phyloP scores from a whole-genome alignment of 1,140 invertebrate species.

The Ptiloglossa arizonensis region DNA sequence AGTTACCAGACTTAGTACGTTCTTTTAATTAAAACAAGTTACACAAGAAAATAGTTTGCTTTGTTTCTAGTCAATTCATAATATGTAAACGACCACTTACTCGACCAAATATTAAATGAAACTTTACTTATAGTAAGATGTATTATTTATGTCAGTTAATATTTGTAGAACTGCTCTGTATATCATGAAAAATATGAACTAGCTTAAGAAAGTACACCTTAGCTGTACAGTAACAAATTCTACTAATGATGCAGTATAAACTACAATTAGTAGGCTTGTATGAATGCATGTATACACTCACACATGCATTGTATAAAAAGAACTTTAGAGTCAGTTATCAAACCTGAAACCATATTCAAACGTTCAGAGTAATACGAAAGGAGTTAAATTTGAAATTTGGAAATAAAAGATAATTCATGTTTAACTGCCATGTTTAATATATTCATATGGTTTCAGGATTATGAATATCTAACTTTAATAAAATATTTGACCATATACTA shows the following conservation, averaged over 20 bases:
- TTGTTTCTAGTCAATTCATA: background rate
- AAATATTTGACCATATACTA: background rate
- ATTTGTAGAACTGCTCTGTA: background rate
- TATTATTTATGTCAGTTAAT: background rate
- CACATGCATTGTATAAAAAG: background rate
- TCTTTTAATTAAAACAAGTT: slow-evolving; percentile 40
- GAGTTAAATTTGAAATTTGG: background rate
- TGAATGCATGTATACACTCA: background rate
- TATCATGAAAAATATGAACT: background rate
- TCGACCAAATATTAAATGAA: background rate
- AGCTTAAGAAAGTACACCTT: background rate
- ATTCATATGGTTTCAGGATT: slow-evolving; percentile 22
- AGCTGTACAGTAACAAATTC: background rate
- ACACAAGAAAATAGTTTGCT: slow-evolving; percentile 28
- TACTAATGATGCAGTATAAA: background rate
- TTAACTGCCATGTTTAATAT: background rate
- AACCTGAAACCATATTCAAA: slow-evolving; percentile 25
- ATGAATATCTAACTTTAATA: background rate
- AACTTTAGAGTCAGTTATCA: background rate
- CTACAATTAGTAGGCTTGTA: background rate
- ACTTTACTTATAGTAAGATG: background rate
- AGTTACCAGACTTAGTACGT: slow-evolving; percentile 60
- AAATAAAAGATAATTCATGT: background rate
- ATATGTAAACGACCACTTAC: background rate
- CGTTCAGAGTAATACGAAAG: background rate